Evolutionary conservation across 2,888 invertebrate species (phyloP), one percentile per base, ranked within the genome.

Genomic region (Nasonia oneida): DNA sequence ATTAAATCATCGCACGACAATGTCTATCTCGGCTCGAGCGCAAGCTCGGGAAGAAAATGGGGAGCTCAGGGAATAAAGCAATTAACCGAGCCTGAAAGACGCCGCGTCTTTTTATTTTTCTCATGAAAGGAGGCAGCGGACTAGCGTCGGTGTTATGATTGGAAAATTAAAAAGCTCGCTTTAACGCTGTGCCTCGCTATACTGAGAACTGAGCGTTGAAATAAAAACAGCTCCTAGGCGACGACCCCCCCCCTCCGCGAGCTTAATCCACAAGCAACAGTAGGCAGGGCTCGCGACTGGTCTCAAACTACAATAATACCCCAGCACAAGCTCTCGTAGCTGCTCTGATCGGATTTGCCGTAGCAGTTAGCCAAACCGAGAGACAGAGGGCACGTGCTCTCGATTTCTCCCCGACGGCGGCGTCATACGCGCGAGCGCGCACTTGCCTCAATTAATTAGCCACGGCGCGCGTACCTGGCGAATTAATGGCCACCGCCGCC

Each of bases 401-500:
- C 39, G 70, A 71, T 39, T 71, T n/a, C 37, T 23, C 37, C 23
- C 77, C 39, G 3, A 3, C 23, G 8, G 39, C 15, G n/a, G 12
- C 37, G 4, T 14, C 39, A 18, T n/a, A 15, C 39, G 73, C n/a
- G 53, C 12, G 39, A n/a, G 6, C 50, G 50, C n/a, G 33, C 14
- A 8, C 29, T 3, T 8, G 75, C 83, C 76, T 82, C 80, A 86
- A 86, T 86, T 86, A 83, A 83, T 86, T 83, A 71, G 83, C n/a
- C 57, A 23, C 12, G 57, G 57, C 47, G 57, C 57, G 80, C 67
- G 70, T 50, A 53, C 67, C 80, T 78, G n/a, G 73, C 80, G 79
- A 78, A 85, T 84, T 84, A 83, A 85, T 86, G 78, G 71, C 77
- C 12, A 33, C 67, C 67, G 67, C 57, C 57, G 57, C 33, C 84